Percentiles rank a stretch among this genome's conserved stretches.
These are phyloP conservation scores for Tangara arthus DNA, from an alignment of 2,797 vertebrate genomes.

Conservation along the genomic window DNA sequence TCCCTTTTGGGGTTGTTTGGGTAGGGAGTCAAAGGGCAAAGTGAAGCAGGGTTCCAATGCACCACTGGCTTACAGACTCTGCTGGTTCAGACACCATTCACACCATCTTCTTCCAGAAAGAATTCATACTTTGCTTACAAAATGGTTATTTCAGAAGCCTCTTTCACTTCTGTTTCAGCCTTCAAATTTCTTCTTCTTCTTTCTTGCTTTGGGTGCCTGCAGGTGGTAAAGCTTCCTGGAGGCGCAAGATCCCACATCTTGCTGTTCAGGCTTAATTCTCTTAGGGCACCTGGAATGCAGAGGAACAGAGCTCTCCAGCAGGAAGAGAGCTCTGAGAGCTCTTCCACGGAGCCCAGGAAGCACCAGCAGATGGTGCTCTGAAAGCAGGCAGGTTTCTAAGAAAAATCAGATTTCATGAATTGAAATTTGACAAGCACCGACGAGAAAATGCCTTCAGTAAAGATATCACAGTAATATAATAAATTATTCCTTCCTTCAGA, in stretches of 20 bases:
- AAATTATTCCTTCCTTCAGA: neutral
- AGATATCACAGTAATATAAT: neutral
- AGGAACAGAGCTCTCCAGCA: neutral
- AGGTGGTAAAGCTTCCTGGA: too few relatives aligned
- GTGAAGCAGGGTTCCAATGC: neutral
- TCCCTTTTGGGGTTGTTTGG: rapidly evolving
- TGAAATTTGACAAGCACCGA: neutral
- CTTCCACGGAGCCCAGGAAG: neutral
- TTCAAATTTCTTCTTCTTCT: too few relatives aligned
- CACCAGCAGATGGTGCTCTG: conserved; percentile 5
- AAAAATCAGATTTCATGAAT: neutral
- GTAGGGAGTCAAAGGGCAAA: neutral
- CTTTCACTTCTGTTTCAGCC: neutral
- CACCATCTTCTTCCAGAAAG: neutral
- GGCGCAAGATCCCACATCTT: too few relatives aligned
- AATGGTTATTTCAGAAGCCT: neutral
- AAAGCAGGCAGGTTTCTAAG: neutral
- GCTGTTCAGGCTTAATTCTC: too few relatives aligned
- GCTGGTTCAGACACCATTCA: neutral
- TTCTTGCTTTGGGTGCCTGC: too few relatives aligned
- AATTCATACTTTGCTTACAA: neutral
- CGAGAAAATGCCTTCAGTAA: neutral
- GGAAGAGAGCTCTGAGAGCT: too few relatives aligned
- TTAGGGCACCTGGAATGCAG: neutral
- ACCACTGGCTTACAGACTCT: neutral